These are phyloP conservation scores for Falco punctatus DNA, from an alignment of 2,113 vertebrate species.

Conservation along the genomic window DNA sequence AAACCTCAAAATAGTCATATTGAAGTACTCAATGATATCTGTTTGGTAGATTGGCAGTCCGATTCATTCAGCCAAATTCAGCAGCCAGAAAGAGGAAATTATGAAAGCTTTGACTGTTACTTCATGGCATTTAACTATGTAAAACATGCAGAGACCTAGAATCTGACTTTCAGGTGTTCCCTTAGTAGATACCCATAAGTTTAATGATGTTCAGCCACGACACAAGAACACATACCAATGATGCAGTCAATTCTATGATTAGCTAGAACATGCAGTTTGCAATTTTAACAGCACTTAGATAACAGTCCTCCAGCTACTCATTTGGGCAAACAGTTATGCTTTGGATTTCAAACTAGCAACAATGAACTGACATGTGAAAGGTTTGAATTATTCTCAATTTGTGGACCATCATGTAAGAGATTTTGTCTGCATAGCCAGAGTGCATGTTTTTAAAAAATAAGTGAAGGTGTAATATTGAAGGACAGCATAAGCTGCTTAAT, in stretches of 20 bases:
- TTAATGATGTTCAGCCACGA: not conserved
- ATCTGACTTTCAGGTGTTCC: not conserved
- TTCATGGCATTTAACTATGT: not conserved
- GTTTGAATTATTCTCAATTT: not conserved
- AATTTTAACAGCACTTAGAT: not conserved
- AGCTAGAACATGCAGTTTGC: not conserved
- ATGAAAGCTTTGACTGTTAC: not conserved
- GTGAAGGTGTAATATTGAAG: not conserved
- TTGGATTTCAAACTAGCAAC: not conserved
- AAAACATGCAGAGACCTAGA: not conserved
- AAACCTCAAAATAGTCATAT: constrained; percentile 63
- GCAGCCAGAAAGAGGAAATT: constrained; percentile 15
- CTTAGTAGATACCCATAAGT: not conserved
- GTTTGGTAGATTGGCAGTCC: constrained; percentile 41
- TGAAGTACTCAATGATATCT: constrained; percentile 47
- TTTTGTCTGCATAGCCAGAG: not conserved
- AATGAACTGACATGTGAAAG: not conserved
- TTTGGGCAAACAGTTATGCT: not conserved
- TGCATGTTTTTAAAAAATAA: not conserved
- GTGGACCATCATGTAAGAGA: not conserved
- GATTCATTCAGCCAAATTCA: constrained; percentile 66
- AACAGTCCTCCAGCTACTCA: not conserved
- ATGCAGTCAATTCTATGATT: not conserved
- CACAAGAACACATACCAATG: not conserved
- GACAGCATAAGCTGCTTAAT: not conserved